Conservation (phyloP, 2,113 vertebrate species). For the Onychostruthus taczanowskii region DNA sequence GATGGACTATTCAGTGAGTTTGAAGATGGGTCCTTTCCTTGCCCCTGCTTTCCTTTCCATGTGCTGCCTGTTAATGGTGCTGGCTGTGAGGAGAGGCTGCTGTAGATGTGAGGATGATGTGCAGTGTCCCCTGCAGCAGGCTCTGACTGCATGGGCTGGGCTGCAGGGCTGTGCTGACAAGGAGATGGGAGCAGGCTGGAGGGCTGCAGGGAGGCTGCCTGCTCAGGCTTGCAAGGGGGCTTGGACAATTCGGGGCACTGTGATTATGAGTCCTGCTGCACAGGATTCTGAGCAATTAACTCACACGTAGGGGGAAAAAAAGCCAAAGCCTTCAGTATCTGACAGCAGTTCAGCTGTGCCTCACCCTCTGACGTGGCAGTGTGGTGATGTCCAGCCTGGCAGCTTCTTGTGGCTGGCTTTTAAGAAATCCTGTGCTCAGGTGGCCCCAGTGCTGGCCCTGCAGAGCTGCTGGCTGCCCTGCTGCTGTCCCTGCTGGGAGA, state of each 20-base stretch:
- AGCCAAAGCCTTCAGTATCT: not conserved
- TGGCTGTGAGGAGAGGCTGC: not conserved
- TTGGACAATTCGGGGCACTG: not conserved
- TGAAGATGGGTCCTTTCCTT: not conserved
- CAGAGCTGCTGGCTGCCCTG: too few species aligned
- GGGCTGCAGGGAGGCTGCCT: not conserved
- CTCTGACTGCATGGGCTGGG: not conserved
- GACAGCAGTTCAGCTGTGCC: not conserved
- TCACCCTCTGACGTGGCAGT: not conserved
- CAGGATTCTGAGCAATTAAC: not conserved
- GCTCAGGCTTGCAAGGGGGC: not conserved
- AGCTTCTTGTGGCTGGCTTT: not conserved
- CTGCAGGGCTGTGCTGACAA: not conserved
- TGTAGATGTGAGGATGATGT: not conserved
- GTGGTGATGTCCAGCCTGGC: not conserved
- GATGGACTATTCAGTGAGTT: not conserved
- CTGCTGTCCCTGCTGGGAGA: too few species aligned
- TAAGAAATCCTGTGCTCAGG: not conserved
- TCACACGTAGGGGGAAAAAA: rapidly evolving
- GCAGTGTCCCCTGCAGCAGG: not conserved
- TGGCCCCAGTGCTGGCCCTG: not conserved
- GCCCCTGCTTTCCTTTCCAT: not conserved
- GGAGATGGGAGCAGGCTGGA: not conserved
- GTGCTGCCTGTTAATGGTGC: not conserved
- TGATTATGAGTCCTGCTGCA: not conserved